A percentile compares a stretch with the other conserved stretches of the same genome.
phyloP scores from a whole-genome alignment of 1,140 invertebrate genomes.

The Leptopilina boulardi region DNA sequence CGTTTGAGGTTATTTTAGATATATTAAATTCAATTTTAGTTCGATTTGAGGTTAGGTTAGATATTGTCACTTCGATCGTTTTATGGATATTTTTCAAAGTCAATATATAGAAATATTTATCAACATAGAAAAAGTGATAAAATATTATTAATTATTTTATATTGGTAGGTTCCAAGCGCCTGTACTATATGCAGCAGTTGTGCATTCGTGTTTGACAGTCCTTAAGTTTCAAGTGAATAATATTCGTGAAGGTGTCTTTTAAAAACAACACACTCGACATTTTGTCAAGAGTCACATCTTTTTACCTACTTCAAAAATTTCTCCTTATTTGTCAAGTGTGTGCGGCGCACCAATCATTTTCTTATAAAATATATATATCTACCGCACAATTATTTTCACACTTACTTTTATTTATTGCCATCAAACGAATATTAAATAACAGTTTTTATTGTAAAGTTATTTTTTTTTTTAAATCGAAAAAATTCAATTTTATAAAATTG shows the following conservation, averaged over 20 bases:
- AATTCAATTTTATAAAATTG: too few relatives aligned
- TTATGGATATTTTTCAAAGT: too few relatives aligned
- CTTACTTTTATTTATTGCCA: too few relatives aligned
- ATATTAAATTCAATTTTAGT: too few relatives aligned
- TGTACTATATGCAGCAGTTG: constrained; percentile 14
- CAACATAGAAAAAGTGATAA: too few relatives aligned
- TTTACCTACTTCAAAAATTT: not conserved
- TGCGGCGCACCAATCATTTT: not conserved
- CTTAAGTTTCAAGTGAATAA: constrained; percentile 4
- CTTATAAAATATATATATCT: not conserved
- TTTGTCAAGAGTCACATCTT: constrained; percentile 2
- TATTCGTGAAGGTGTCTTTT: not conserved
- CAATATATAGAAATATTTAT: too few relatives aligned
- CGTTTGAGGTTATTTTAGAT: too few relatives aligned
- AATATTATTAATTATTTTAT: constrained; percentile 2
- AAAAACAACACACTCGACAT: constrained; percentile 6
- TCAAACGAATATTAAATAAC: too few relatives aligned
- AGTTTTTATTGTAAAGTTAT: too few relatives aligned
- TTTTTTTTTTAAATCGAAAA: too few relatives aligned
- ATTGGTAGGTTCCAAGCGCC: not conserved
- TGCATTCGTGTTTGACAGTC: constrained; percentile 22
- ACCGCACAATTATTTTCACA: not conserved
- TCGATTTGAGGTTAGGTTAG: too few relatives aligned
- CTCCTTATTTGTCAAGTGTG: not conserved
- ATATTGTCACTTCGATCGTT: too few relatives aligned